Percentiles rank a stretch among this genome's conserved stretches.
phyloP scores from a whole-genome alignment of 2,888 invertebrate species.

The Endomychus coccineus region DNA sequence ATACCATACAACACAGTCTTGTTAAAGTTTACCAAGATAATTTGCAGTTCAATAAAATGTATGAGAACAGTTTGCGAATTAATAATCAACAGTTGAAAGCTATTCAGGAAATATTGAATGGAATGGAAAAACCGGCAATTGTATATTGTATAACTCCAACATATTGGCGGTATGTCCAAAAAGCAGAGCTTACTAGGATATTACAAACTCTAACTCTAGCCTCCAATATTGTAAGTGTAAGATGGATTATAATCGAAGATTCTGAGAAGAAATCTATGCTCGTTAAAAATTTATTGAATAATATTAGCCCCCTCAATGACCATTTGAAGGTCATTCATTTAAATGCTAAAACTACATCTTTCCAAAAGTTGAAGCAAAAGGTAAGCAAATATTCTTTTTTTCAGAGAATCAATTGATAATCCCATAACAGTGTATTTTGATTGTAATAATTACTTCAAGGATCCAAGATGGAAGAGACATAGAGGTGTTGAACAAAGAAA shows the following conservation, averaged over 20 bases:
- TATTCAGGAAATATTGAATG: too few species aligned
- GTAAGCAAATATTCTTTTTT: constrained; percentile 28
- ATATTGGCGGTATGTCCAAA: constrained; percentile 79
- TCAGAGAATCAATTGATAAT: neutral
- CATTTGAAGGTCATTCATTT: constrained; percentile 52
- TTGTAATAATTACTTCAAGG: too few species aligned
- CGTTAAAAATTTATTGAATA: constrained; percentile 63
- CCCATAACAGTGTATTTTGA: neutral
- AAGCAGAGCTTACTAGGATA: constrained; percentile 87
- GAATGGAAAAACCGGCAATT: too few species aligned
- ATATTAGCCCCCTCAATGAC: constrained; percentile 42
- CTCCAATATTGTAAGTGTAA: constrained; percentile 59
- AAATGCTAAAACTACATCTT: constrained; percentile 60
- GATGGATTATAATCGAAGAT: constrained; percentile 94
- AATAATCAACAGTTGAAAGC: too few species aligned
- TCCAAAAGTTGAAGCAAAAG: constrained; percentile 58
- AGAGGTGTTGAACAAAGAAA: constrained; percentile 91
- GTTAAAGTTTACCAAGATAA: neutral
- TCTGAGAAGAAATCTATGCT: constrained; percentile 60
- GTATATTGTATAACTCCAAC: constrained; percentile 93
- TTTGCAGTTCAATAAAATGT: neutral
- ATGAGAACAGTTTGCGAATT: neutral
- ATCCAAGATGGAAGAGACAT: constrained; percentile 67
- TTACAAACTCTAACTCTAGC: constrained; percentile 81
- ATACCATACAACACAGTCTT: constrained; percentile 1